These are phyloP conservation scores for Venturia canescens DNA, from an alignment of 1,140 invertebrate species.

Conservation along the genomic window DNA sequence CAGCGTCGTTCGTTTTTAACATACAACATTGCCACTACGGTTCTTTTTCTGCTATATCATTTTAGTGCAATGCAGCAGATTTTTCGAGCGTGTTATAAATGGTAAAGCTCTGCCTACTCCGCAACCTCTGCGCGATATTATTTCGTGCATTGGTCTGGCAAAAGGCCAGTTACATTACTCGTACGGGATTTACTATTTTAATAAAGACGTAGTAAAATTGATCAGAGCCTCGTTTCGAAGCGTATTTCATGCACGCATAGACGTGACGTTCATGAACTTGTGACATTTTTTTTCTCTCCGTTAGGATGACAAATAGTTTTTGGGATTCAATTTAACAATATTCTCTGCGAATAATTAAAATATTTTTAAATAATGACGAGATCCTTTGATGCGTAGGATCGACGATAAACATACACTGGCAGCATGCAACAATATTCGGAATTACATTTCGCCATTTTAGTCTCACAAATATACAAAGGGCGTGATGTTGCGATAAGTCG, in stretches of 20 bases:
- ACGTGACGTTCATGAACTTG: too few relatives aligned
- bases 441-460: not conserved
- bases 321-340: too few relatives aligned
- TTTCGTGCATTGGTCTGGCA: conserved; percentile 12
- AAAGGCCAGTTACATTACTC: not conserved
- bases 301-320: too few relatives aligned
- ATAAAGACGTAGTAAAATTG: not conserved
- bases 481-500: not conserved
- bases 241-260: too few relatives aligned
- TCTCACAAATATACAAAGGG: not conserved
- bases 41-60: not conserved
- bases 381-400: not conserved
- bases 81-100: not conserved
- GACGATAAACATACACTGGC: not conserved
- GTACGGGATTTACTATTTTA: not conserved
- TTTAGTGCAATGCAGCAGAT: not conserved
- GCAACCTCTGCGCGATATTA: not conserved
- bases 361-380: too few relatives aligned
- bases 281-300: too few relatives aligned
- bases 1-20: not conserved
- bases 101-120: not conserved
- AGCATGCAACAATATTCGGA: not conserved
- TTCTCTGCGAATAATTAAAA: too few relatives aligned
- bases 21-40: not conserved
- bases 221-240: too few relatives aligned